Percentiles rank a stretch among this genome's conserved stretches.
phyloP scores from a whole-genome alignment of 2,113 vertebrate species.

The Labeo catla region DNA sequence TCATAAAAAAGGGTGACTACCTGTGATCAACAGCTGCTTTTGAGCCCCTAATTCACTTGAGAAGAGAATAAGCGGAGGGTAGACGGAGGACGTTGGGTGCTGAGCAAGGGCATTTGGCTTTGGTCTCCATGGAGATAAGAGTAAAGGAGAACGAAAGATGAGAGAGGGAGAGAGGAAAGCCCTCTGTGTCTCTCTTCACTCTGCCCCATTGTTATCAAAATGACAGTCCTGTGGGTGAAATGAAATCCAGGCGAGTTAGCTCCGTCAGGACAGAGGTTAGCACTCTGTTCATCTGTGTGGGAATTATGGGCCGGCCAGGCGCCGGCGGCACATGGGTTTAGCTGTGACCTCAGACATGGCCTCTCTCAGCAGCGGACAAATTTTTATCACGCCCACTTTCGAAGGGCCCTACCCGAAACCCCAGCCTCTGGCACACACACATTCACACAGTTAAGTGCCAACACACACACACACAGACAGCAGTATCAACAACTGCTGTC shows the following conservation, averaged over 20 bases:
- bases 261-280: slow-evolving; percentile 78
- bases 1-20: background rate
- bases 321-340: slow-evolving; percentile 86
- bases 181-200: slow-evolving; percentile 59
- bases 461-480: background rate
- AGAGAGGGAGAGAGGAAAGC: slow-evolving; percentile 44
- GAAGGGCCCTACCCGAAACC: slow-evolving; percentile 62
- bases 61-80: slow-evolving; percentile 39
- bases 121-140: slow-evolving; percentile 69
- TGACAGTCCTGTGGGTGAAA: slow-evolving; percentile 79
- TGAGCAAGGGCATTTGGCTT: slow-evolving; percentile 62
- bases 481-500: background rate
- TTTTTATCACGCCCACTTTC: slow-evolving; percentile 86
- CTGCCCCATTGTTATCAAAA: slow-evolving; percentile 69
- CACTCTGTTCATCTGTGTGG: slow-evolving; percentile 81
- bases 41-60: slow-evolving; percentile 3
- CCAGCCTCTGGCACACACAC: slow-evolving; percentile 33
- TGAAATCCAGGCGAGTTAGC: slow-evolving; percentile 73
- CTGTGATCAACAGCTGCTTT: slow-evolving; percentile 18
- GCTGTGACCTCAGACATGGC: slow-evolving; percentile 84
- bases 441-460: slow-evolving; percentile 6
- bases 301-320: slow-evolving; percentile 85
- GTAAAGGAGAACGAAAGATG: slow-evolving; percentile 28
- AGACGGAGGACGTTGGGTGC: slow-evolving; percentile 58
- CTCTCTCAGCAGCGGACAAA: slow-evolving; percentile 83